Evolutionary conservation across 2,113 vertebrate genomes (phyloP), one percentile per base, ranked within the genome.

Genomic region (Copsychus sechellarum): DNA sequence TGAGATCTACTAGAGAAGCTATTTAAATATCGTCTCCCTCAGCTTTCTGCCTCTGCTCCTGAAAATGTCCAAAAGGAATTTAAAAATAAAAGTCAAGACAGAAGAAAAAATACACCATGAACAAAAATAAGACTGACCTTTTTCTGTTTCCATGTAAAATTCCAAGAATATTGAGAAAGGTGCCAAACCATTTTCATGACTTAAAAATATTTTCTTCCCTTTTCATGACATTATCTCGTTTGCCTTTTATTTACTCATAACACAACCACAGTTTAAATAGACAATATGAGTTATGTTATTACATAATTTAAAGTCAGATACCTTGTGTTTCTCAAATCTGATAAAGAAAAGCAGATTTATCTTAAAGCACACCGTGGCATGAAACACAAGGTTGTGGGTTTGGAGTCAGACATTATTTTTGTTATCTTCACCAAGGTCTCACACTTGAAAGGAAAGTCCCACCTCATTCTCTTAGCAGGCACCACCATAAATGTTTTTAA

Each of bases 171-270:
- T 19, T 4, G 1, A 74, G 36, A 85, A 71, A 79, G 25, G 14
- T 65, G 51, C 43, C 36, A 89, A 81, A 31, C 16, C 12, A 34
- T 53, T 80, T 88, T 82, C 65, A 43, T 48, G 54, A 83, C 47
- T 71, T 45, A 5, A 73, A 77, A 95, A 64, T 53, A 72, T 62
- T 82, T 58, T 84, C 43, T 73, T 80, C 38, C 45, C 29, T 66
- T 70, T 80, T 58, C 31, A 51, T 53, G 17, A 50, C 60, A n/a
- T 60, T 48, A 57, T n/a, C n/a, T 71, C 45, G 0, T 76, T 89
- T 51, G 33, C 28, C 20, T 88, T 88, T 82, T 92, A 69, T 88
- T 95, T 95, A 88, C 29, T 79, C 34, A 43, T 62, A 91, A 84
- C 33, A 92, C 40, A 74, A 51, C 26, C 70, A 54, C n/a, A 73